Evolutionary conservation across 2,797 vertebrate genomes (phyloP), one percentile per base, ranked within the genome.

Genomic region (Micromesistius poutassou): DNA sequence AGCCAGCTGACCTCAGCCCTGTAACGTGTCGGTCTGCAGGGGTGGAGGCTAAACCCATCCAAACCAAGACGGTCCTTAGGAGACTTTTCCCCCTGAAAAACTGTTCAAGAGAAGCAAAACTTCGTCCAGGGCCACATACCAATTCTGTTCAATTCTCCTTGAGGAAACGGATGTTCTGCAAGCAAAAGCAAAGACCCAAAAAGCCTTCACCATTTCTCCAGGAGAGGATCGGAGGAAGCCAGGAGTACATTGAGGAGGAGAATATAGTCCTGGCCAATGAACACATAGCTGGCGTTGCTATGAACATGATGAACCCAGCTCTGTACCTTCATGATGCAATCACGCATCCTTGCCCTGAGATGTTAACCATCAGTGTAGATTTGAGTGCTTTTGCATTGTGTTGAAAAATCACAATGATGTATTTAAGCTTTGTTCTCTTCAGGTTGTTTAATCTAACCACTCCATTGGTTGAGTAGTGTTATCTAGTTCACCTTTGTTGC

Each of bases 21-120:
- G 30, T 30, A 38, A 40, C 30, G 3, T 40, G 8, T 30, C 31
- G 75, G 66, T 16, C 46, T 71, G 31, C 35, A 35, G 72, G 19
- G 66, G 73, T 40, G 9, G 42, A 62, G 70, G 77, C 19, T 8
- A 73, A 75, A 50, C 73, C 4, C 10, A 76, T 80, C 4, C 87
- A 88, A 36, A 74, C 40, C 5, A 89, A 91, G 92, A 80, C 90
- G 77, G 86, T 92, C 35, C 83, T 95, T 80, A 94, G 91, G 85
- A 88, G 80, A 38, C 83, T 95, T 94, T 19, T 89, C 84, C 77
- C 71, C 85, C 79, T 77, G 89, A 87, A 78, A 85, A 83, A 22
- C 10, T 79, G 83, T 22, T 88, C 62, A 87, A 84, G 46, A 84
- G 88, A 5, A 87, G 91, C 66, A 9, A 46, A 30, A 82, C 36